Conservation (phyloP, 2,797 vertebrate genomes). For the Ispidina lecontei region DNA sequence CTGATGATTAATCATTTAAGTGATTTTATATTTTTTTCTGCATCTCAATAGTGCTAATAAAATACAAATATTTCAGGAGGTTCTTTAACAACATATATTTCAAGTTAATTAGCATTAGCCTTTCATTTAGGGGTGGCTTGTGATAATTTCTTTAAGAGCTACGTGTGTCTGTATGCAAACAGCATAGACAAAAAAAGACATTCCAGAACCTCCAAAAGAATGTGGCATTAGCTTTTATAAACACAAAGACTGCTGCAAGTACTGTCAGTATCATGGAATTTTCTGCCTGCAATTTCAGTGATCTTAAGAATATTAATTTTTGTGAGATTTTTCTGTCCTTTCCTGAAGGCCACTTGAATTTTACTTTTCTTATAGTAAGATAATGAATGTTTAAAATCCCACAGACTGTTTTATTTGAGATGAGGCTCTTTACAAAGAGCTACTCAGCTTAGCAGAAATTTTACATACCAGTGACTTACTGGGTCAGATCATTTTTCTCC, state of each 20-base stretch:
- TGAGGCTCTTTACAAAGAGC: neutral
- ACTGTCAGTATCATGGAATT: neutral
- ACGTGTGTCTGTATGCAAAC: neutral
- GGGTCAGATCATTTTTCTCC: neutral
- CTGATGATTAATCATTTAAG: neutral
- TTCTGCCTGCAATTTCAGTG: neutral
- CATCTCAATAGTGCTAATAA: neutral
- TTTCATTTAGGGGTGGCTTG: neutral
- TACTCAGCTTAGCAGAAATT: neutral
- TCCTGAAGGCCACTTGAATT: neutral
- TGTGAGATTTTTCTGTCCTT: neutral
- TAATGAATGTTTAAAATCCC: fast-evolving
- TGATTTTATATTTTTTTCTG: neutral
- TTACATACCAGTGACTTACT: neutral
- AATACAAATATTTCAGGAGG: neutral
- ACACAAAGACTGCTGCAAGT: neutral
- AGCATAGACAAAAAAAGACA: neutral
- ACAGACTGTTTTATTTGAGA: neutral
- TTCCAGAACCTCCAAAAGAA: neutral
- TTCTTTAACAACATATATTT: neutral
- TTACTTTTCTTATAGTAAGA: neutral
- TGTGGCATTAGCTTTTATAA: neutral
- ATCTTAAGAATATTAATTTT: neutral
- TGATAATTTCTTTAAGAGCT: neutral
- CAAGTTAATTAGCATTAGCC: neutral